A percentile compares a stretch with the other conserved stretches of the same genome.
These are phyloP conservation scores for Tachypleus tridentatus DNA, from an alignment of 1,140 invertebrate genomes.

Conservation along the genomic window DNA sequence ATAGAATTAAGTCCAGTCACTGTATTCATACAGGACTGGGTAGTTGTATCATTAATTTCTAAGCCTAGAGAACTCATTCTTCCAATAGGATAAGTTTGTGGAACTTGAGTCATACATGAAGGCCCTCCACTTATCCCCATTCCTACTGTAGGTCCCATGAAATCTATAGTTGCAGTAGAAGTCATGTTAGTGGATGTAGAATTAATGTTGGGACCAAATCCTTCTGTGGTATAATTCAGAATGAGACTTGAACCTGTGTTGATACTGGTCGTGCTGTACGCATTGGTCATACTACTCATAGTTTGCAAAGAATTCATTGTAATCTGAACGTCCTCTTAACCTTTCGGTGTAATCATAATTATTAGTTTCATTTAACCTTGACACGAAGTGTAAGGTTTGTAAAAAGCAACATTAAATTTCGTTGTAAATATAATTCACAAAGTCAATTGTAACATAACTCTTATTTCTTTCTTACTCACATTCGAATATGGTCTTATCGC, in stretches of 20 bases:
- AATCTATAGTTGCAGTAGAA: constrained; percentile 22
- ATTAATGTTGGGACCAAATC: constrained; percentile 47
- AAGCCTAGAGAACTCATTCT: constrained; percentile 35
- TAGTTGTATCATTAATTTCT: constrained; percentile 30
- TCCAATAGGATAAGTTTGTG: constrained; percentile 31
- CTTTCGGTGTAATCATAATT: too few relatives aligned
- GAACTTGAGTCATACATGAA: constrained; percentile 53
- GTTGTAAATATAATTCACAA: too few relatives aligned
- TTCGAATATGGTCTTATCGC: too few relatives aligned
- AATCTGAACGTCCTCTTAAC: too few relatives aligned
- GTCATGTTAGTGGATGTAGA: constrained; percentile 45
- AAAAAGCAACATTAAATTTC: too few relatives aligned
- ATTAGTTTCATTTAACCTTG: too few relatives aligned
- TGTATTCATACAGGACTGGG: constrained; percentile 27
- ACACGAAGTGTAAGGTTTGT: too few relatives aligned
- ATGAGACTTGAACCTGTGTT: constrained; percentile 38
- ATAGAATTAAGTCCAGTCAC: constrained; percentile 41
- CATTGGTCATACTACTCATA: constrained; percentile 18
- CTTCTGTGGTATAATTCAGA: constrained; percentile 39
- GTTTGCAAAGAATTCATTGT: too few relatives aligned
- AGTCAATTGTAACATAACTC: too few relatives aligned
- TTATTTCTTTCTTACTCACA: too few relatives aligned
- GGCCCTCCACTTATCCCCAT: constrained; percentile 33
- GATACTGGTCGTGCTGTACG: constrained; percentile 40
- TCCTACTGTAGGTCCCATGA: constrained; percentile 31